Evolutionary conservation across 2,888 invertebrate genomes (phyloP).

Genomic region (Drosophila putrida): DNA sequence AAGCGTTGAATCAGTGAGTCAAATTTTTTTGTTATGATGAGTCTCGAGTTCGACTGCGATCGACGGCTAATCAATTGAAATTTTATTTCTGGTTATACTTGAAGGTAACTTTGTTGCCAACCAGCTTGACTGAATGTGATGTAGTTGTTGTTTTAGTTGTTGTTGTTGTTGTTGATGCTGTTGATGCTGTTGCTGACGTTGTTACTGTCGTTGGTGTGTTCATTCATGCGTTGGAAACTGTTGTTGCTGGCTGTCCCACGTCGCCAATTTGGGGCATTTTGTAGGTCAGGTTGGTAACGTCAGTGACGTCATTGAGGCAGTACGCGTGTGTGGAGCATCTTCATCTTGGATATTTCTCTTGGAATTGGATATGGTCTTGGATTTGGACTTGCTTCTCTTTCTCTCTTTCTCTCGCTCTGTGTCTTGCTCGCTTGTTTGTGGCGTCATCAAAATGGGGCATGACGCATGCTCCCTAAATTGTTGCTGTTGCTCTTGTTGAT

Average conservation of each 20-base stretch:
- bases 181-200: slow-evolving; percentile 19
- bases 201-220: neutral
- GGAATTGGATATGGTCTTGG: slow-evolving; percentile 1
- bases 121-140: slow-evolving; percentile 20
- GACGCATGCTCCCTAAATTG: slow-evolving; percentile 55
- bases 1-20: slow-evolving; percentile 39
- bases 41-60: slow-evolving; percentile 29
- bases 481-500: slow-evolving; percentile 12
- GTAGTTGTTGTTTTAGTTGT: slow-evolving; percentile 17
- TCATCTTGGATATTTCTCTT: slow-evolving; percentile 3
- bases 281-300: slow-evolving; percentile 61
- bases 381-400: neutral
- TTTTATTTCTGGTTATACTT: slow-evolving; percentile 51
- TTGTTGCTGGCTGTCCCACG: slow-evolving; percentile 15
- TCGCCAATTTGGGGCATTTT: slow-evolving; percentile 56
- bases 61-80: slow-evolving; percentile 56
- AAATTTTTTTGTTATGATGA: slow-evolving; percentile 49
- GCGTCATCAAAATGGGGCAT: slow-evolving; percentile 48
- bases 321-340: slow-evolving; percentile 23
- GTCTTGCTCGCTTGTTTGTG: slow-evolving; percentile 17
- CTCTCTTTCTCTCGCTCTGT: neutral
- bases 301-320: slow-evolving; percentile 60
- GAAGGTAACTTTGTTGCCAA: slow-evolving; percentile 53
- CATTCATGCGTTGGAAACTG: neutral
- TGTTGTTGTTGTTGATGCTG: slow-evolving; percentile 21